Conservation (phyloP, 2,888 invertebrate genomes). For the Mythimna albipuncta region DNA sequence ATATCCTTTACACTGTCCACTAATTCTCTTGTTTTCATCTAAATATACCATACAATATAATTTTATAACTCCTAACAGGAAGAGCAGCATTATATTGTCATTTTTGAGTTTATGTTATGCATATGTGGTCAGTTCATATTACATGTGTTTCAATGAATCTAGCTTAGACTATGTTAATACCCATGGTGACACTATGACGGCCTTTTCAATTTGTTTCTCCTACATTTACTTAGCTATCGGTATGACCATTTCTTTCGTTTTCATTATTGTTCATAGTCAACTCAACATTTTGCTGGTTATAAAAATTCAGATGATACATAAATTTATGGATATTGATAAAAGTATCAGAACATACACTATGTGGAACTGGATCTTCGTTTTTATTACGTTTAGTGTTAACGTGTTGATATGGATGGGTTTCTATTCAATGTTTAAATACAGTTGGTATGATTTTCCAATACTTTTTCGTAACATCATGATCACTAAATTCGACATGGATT, state of each 20-base stretch:
- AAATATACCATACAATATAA: conserved; percentile 17
- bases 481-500: conserved; percentile 29
- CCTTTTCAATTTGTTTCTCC: not conserved
- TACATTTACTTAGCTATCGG: conserved; percentile 4
- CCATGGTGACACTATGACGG: conserved; percentile 5
- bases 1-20: conserved; percentile 7
- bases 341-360: conserved; percentile 1
- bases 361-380: conserved; percentile 7
- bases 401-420: not conserved
- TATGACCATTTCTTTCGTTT: conserved; percentile 2
- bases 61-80: conserved; percentile 19
- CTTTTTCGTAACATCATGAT: conserved; percentile 7
- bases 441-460: not conserved
- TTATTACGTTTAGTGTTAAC: conserved; percentile 6
- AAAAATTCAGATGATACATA: conserved; percentile 14
- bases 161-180: not conserved
- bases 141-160: conserved; percentile 13
- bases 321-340: not conserved
- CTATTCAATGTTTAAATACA: not conserved
- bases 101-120: conserved; percentile 7
- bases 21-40: conserved; percentile 14
- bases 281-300: conserved; percentile 6
- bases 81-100: not conserved
- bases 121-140: not conserved
- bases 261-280: conserved; percentile 13